Base-by-base conservation (phyloP, 2,797 vertebrate species). In the Notoglanidium macrostoma region DNA sequence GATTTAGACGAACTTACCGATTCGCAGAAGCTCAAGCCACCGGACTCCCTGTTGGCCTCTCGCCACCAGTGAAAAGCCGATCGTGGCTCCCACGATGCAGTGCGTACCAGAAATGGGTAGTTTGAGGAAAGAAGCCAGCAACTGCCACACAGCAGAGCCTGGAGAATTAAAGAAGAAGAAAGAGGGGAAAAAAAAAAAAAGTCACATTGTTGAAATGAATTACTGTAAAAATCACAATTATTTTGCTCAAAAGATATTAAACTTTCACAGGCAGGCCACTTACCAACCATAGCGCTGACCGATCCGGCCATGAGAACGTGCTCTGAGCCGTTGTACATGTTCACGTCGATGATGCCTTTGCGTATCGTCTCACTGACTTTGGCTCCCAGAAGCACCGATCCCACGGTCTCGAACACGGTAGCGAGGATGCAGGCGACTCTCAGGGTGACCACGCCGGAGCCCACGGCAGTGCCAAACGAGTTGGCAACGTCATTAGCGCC, bases 401-500 rank as follows among this genome's bases (percentile, higher is more conserved):
- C 98, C 89, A 98, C 88, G 0, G 98, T 99, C 92, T 99, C 98
- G 11, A 99, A 99, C 88, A 99, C 65, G 0, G 97, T 97, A 57
- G 98, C 98, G 74, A 99, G 91, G 90, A 99, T 85, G 86, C 98
- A 99, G 2, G 98, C 98, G 85, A 98, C 97, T 29, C 96, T 96
- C 81, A 99, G 95, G 61, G 98, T 99, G 91, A 99, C 98, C 59
- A 99, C 98, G 0, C 98, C 98, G 0, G 98, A 99, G 88, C 98
- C 98, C 80, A 99, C 98, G 0, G 98, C 98, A 0, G 98, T 99
- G 86, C 98, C 98, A 21, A 99, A 99, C 0, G 98, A 99, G 93
- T 99, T 99, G 54, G 98, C 98, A 11, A 99, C 98, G 5, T 99
- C 98, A 83, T 99, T 99, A 92, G 98, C 98, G 0, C 98, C 98